A percentile compares a stretch with the other conserved stretches of the same genome.
phyloP scores from a whole-genome alignment of 2,113 vertebrate genomes.

The Lutjanus erythropterus region DNA sequence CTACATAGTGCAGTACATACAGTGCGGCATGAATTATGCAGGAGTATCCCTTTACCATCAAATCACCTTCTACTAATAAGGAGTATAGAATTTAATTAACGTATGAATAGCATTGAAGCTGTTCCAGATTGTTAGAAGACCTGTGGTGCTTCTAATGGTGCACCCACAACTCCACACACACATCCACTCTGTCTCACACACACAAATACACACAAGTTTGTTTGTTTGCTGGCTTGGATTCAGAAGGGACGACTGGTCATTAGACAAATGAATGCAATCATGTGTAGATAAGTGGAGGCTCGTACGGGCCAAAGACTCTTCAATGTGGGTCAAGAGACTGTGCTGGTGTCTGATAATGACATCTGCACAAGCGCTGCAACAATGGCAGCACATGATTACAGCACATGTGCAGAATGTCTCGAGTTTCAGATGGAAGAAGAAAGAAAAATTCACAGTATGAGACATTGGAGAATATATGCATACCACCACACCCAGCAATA shows the following conservation, averaged over 20 bases:
- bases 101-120: constrained; percentile 27
- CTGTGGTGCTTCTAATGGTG: constrained; percentile 2
- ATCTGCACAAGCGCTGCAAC: constrained; percentile 28
- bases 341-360: constrained; percentile 58
- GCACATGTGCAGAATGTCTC: background rate
- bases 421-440: background rate
- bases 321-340: constrained; percentile 61
- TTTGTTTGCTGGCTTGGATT: constrained; percentile 61
- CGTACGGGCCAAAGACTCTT: constrained; percentile 45
- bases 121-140: constrained; percentile 33
- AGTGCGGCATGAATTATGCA: constrained; percentile 52
- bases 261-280: constrained; percentile 69
- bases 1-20: constrained; percentile 5
- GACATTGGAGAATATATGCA: background rate
- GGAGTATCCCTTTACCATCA: constrained; percentile 19
- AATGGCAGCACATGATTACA: background rate
- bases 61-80: constrained; percentile 41
- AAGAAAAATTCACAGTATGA: background rate
- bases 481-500: background rate
- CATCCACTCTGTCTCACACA: background rate
- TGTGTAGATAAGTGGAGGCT: constrained; percentile 66
- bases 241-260: constrained; percentile 64
- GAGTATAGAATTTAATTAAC: constrained; percentile 37
- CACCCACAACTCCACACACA: background rate
- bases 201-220: constrained; percentile 6